Evolutionary conservation across 2,888 invertebrate species (phyloP).

Genomic region (Hemistola chrysoprasaria): DNA sequence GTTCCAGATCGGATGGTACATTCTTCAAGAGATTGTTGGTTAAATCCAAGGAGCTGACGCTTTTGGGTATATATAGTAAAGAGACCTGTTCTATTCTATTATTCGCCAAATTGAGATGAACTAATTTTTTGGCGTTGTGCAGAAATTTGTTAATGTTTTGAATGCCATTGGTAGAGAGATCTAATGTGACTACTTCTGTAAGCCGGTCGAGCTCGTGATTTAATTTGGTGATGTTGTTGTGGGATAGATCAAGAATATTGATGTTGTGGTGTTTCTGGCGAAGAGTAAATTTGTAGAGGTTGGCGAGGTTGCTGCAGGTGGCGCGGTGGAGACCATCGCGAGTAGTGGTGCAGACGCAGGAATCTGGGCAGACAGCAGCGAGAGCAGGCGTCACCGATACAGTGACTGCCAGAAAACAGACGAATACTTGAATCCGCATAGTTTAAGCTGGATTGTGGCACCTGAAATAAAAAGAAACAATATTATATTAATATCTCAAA

Average conservation of each 20-base stretch:
- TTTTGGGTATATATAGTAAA: slow-evolving; percentile 76
- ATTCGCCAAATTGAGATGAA: slow-evolving; percentile 83
- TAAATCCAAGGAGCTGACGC: slow-evolving; percentile 84
- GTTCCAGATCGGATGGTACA: slow-evolving; percentile 82
- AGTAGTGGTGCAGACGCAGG: slow-evolving; percentile 82
- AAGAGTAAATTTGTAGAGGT: slow-evolving; percentile 85
- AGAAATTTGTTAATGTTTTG: slow-evolving; percentile 82
- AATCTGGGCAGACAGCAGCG: slow-evolving; percentile 74
- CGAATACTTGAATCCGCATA: slow-evolving; percentile 53
- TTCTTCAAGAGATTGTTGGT: slow-evolving; percentile 83
- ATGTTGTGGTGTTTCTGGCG: slow-evolving; percentile 77
- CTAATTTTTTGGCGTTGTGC: slow-evolving; percentile 79
- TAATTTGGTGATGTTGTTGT: slow-evolving; percentile 82
- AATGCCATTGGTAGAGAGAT: slow-evolving; percentile 84
- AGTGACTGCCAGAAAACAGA: slow-evolving; percentile 55
- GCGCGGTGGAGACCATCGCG: slow-evolving; percentile 87
- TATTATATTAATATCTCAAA: too few relatives aligned
- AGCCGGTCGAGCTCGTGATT: slow-evolving; percentile 81
- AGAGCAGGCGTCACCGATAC: slow-evolving; percentile 52
- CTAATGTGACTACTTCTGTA: slow-evolving; percentile 83
- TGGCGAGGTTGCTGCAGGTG: slow-evolving; percentile 86
- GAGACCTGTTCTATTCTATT: slow-evolving; percentile 82
- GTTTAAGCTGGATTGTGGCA: slow-evolving; percentile 53
- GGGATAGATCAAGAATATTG: slow-evolving; percentile 84
- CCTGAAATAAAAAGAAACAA: slow-evolving; percentile 55